Conservation (phyloP, 2,888 invertebrate species). For the Pachycephus smyrnensis region DNA sequence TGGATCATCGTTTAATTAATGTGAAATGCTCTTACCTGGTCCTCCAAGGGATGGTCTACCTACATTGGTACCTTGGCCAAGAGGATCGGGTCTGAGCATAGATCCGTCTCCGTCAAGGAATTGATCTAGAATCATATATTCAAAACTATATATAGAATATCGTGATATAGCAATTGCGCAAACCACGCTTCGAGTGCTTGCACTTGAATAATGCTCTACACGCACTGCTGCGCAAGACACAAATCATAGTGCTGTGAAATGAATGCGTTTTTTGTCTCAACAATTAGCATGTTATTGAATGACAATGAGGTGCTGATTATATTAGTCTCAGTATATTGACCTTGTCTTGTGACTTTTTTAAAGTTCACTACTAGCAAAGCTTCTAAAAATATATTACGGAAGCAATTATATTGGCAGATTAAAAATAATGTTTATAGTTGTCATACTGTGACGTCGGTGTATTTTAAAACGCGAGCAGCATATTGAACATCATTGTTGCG, state of each 20-base stretch:
- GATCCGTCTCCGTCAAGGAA: constrained; percentile 61
- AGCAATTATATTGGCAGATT: background rate
- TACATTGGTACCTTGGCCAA: constrained; percentile 68
- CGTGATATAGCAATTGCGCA: background rate
- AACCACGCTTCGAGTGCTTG: constrained; percentile 16
- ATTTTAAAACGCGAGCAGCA: background rate
- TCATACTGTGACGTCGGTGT: too few relatives aligned
- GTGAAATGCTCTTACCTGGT: constrained; percentile 48
- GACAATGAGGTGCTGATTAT: constrained; percentile 7
- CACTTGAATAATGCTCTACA: constrained; percentile 20
- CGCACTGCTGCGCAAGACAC: constrained; percentile 13
- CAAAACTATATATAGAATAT: background rate
- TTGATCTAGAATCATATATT: constrained; percentile 54
- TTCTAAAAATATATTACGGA: background rate
- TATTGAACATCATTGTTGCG: too few relatives aligned
- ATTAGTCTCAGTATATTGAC: constrained; percentile 20
- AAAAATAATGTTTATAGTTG: too few relatives aligned
- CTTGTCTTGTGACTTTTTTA: constrained; percentile 11
- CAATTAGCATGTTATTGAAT: constrained; percentile 12
- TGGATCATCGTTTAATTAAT: constrained; percentile 3
- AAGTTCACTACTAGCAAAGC: background rate
- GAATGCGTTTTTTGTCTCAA: constrained; percentile 9
- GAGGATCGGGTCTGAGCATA: constrained; percentile 65
- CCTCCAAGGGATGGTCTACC: constrained; percentile 65
- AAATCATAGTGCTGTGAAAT: constrained; percentile 16